Percentiles rank a stretch among this genome's conserved stretches.
Evolutionary conservation across 2,888 invertebrate species (phyloP).

Genomic region (Harmothoe impar): DNA sequence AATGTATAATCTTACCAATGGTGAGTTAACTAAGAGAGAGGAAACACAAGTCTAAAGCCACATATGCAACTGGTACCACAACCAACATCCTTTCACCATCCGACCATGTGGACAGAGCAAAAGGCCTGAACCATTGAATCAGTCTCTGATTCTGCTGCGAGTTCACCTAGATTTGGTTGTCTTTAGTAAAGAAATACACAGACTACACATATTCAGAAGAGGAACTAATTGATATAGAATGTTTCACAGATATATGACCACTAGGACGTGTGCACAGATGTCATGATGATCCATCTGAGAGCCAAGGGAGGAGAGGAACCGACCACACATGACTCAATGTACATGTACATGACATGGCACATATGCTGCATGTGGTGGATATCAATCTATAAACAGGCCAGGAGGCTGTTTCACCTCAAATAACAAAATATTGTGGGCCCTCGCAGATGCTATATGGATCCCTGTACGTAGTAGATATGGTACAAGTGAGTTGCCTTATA

Average conservation of each 20-base stretch:
- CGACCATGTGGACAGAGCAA: not conserved
- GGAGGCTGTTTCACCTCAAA: too few species aligned
- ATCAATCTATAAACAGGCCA: too few species aligned
- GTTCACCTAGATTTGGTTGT: not conserved
- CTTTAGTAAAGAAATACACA: not conserved
- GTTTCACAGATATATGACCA: not conserved
- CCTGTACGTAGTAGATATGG: too few species aligned
- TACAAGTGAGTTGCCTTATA: too few species aligned
- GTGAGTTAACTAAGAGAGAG: not conserved
- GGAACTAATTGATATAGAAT: not conserved
- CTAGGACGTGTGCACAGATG: not conserved
- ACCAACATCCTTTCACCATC: conserved; percentile 23
- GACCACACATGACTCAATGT: conserved; percentile 35
- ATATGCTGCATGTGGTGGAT: not conserved
- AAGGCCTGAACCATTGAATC: not conserved
- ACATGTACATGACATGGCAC: conserved; percentile 7
- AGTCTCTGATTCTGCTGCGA: not conserved
- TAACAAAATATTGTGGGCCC: too few species aligned
- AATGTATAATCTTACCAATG: not conserved
- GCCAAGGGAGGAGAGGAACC: not conserved
- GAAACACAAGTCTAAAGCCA: conserved; percentile 34
- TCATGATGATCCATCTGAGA: not conserved
- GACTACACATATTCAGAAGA: not conserved
- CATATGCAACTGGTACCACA: conserved; percentile 25
- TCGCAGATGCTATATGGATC: too few species aligned